Evolutionary conservation across 2,797 vertebrate genomes (phyloP).

Genomic region (Manis pentadactyla): DNA sequence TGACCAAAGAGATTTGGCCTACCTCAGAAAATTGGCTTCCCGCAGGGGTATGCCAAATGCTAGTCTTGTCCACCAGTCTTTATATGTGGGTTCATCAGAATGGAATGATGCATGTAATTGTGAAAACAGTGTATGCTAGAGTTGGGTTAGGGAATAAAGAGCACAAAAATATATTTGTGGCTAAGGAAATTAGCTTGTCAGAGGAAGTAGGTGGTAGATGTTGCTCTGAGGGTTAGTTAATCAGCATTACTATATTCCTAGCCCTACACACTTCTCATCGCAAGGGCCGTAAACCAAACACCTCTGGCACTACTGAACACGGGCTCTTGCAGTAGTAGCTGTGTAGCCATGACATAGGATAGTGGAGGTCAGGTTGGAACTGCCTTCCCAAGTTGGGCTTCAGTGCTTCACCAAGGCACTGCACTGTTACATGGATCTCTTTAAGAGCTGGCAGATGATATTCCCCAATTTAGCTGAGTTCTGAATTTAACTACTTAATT

Average conservation of each 20-base stretch:
- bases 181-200: not conserved
- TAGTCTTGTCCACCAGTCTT: not conserved
- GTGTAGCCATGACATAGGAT: accelerated
- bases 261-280: not conserved
- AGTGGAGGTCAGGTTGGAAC: not conserved
- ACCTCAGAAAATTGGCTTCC: not conserved
- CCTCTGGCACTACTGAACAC: accelerated
- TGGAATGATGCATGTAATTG: no score
- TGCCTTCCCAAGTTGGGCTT: not conserved
- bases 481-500: not conserved
- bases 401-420: not conserved
- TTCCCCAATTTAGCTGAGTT: not conserved
- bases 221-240: not conserved
- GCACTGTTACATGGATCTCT: not conserved
- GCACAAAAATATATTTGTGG: not conserved
- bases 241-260: not conserved
- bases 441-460: not conserved
- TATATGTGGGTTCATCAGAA: not conserved
- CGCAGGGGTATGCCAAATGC: not conserved
- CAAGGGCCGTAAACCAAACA: not conserved
- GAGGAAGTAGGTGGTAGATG: not conserved
- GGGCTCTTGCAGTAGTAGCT: not conserved
- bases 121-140: not conserved
- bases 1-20: not conserved
- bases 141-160: not conserved